Percentiles rank a stretch among this genome's conserved stretches.
phyloP scores from a whole-genome alignment of 2,113 vertebrate species.

The Hylia prasina region DNA sequence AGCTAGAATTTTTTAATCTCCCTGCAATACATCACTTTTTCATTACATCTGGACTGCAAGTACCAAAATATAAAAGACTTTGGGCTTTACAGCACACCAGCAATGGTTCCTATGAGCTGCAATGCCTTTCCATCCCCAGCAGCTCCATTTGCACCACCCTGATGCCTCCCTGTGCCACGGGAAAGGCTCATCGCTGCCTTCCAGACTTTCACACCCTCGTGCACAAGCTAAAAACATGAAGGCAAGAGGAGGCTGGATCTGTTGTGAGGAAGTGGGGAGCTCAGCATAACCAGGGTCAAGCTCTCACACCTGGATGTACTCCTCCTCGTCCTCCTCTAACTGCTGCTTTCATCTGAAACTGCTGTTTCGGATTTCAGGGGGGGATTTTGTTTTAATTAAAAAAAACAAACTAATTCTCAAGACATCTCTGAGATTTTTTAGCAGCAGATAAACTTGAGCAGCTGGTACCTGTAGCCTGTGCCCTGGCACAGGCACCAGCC shows the following conservation, averaged over 20 bases:
- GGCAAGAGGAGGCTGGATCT: not conserved
- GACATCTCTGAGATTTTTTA: not conserved
- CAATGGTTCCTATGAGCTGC: fast-evolving
- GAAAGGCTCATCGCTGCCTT: fast-evolving
- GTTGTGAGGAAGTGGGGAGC: not conserved
- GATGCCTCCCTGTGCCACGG: fast-evolving
- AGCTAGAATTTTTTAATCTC: not conserved
- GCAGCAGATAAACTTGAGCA: not conserved
- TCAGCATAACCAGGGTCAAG: not conserved
- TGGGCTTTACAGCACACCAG: not conserved
- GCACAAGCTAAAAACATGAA: fast-evolving
- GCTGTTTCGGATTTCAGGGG: not conserved
- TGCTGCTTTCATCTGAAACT: not conserved
- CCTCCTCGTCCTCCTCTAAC: not conserved
- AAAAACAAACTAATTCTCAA: not conserved
- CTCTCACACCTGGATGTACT: not conserved
- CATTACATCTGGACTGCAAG: not conserved
- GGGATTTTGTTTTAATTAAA: not conserved
- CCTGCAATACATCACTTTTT: not conserved
- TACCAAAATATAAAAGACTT: not conserved
- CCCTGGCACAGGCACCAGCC: not conserved
- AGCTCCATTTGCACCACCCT: not conserved
- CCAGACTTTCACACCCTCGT: not conserved
- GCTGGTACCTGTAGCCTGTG: not conserved
- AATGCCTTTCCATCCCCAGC: not conserved